These are phyloP conservation scores for Heliothis subflexa DNA, from an alignment of 1,140 invertebrate genomes.

Conservation along the genomic window DNA sequence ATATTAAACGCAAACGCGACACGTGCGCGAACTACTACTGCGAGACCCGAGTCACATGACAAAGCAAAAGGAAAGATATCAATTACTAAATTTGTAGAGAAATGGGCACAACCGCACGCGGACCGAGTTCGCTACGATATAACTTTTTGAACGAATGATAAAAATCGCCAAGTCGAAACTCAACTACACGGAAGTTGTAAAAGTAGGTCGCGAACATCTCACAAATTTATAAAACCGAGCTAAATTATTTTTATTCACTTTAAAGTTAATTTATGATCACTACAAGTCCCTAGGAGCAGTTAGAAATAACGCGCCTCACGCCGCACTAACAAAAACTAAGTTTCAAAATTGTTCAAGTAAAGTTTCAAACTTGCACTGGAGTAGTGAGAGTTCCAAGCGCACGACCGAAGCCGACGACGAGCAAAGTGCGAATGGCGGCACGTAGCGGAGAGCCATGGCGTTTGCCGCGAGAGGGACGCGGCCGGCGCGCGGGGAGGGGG, in stretches of 20 bases:
- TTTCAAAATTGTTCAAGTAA: constrained; percentile 61
- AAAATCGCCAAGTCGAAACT: constrained; percentile 61
- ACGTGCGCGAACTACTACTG: constrained; percentile 52
- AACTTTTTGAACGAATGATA: constrained; percentile 55
- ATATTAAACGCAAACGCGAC: constrained; percentile 52
- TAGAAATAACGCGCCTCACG: constrained; percentile 33
- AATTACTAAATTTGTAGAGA: constrained; percentile 53
- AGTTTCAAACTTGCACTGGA: constrained; percentile 69
- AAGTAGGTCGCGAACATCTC: constrained; percentile 74
- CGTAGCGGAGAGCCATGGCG: constrained; percentile 69
- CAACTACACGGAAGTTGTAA: constrained; percentile 71
- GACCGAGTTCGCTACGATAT: constrained; percentile 44
- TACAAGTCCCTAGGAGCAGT: constrained; percentile 45
- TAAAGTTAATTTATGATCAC: constrained; percentile 56
- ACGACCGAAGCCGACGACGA: constrained; percentile 68
- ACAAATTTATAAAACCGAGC: constrained; percentile 56
- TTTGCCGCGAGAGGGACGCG: constrained; percentile 63
- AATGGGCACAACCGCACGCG: constrained; percentile 48
- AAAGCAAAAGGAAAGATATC: constrained; percentile 60
- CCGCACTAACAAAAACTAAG: constrained; percentile 55
- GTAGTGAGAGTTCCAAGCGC: constrained; percentile 49
- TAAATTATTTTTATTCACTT: constrained; percentile 58
- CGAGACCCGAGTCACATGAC: constrained; percentile 63
- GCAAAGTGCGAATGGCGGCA: constrained; percentile 75
- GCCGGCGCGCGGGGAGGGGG: constrained; percentile 50